phyloP scores from a whole-genome alignment of 2,797 vertebrate genomes.

The Cryptoprocta ferox region DNA sequence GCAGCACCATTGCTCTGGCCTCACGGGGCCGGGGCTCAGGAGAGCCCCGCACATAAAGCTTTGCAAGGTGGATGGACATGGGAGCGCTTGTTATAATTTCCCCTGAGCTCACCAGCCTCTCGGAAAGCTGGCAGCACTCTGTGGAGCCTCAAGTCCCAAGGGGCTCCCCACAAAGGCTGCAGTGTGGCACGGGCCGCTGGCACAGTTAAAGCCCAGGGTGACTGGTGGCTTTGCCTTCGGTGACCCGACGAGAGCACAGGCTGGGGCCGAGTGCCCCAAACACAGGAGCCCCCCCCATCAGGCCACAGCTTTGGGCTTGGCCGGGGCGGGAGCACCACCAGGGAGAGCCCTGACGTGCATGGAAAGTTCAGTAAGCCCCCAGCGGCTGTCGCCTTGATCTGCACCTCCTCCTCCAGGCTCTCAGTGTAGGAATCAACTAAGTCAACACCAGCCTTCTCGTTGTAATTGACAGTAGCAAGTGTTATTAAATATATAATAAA shows the following conservation, averaged over 20 bases:
- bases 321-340: background rate
- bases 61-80: accelerated
- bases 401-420: background rate
- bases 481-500: background rate
- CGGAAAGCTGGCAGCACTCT: background rate
- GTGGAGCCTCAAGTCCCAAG: accelerated
- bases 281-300: background rate
- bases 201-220: background rate
- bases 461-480: background rate
- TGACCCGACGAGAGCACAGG: background rate
- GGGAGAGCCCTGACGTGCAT: accelerated
- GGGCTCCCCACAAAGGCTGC: background rate
- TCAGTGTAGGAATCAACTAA: background rate
- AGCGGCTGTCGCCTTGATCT: accelerated
- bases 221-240: background rate
- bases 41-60: background rate
- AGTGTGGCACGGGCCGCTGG: accelerated
- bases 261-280: accelerated
- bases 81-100: accelerated
- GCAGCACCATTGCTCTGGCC: background rate
- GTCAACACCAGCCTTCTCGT: background rate
- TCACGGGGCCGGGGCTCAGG: background rate
- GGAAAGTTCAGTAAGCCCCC: accelerated
- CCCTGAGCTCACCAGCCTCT: accelerated
- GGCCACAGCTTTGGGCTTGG: background rate